Percentiles rank a stretch among this genome's conserved stretches.
Conservation (phyloP, 2,797 vertebrate species). For the Mus caroli region DNA sequence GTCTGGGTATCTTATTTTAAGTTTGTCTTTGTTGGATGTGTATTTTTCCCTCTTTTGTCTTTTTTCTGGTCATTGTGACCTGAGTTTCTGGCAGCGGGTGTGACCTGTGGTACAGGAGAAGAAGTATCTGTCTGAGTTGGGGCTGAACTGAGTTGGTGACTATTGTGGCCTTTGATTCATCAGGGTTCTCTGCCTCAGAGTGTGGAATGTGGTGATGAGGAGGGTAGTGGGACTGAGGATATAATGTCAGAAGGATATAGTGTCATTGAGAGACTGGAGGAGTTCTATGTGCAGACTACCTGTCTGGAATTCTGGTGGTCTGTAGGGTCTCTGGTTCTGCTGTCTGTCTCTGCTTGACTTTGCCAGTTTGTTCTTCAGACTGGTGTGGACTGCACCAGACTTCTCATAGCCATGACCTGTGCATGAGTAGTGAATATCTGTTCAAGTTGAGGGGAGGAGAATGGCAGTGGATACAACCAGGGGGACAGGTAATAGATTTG, state of each 20-base stretch:
- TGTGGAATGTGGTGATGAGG: not conserved
- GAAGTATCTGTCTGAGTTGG: not conserved
- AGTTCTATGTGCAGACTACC: not conserved
- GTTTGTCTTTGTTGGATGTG: not conserved
- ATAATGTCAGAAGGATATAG: not conserved
- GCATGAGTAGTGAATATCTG: not conserved
- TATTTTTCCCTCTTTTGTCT: not conserved
- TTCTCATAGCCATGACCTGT: not conserved
- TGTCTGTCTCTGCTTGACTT: not conserved
- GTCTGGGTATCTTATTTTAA: not conserved
- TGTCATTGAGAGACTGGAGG: not conserved
- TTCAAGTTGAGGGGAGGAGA: not conserved
- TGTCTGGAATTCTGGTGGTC: not conserved
- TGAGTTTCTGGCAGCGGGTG: not conserved
- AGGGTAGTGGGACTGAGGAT: not conserved
- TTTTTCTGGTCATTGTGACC: not conserved
- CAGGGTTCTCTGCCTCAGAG: not conserved
- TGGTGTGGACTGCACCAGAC: not conserved
- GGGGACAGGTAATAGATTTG: not conserved
- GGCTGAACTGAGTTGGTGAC: not conserved
- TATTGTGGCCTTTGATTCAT: not conserved
- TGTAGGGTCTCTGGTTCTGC: not conserved
- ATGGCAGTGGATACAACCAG: not conserved
- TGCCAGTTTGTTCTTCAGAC: not conserved
- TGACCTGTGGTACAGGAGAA: not conserved